These are phyloP conservation scores for Enteromius treurensis DNA, from an alignment of 2,797 vertebrate genomes.

Conservation along the genomic window DNA sequence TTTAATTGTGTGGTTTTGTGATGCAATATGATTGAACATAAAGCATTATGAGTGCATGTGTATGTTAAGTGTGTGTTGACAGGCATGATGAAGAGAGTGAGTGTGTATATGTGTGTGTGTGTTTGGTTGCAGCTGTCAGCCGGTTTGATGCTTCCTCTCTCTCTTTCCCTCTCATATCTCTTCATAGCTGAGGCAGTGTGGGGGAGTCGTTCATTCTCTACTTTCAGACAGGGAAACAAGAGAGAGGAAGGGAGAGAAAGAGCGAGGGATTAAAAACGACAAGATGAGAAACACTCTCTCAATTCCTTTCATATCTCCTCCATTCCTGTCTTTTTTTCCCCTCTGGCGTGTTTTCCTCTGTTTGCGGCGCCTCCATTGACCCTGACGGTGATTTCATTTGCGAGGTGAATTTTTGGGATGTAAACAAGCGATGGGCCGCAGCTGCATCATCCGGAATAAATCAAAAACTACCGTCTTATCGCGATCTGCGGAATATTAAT, in stretches of 20 bases:
- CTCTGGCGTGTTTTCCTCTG: constrained; percentile 39
- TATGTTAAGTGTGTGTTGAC: constrained; percentile 54
- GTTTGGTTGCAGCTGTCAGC: constrained; percentile 80
- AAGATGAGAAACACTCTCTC: constrained; percentile 59
- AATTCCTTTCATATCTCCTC: constrained; percentile 59
- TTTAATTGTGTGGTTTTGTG: background rate
- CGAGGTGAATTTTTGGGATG: constrained; percentile 56
- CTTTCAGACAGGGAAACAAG: constrained; percentile 56
- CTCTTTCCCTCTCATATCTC: constrained; percentile 50
- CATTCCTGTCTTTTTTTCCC: constrained; percentile 53
- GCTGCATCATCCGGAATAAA: constrained; percentile 57
- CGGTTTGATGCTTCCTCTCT: constrained; percentile 70
- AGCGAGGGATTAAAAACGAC: constrained; percentile 54
- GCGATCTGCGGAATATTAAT: constrained; percentile 47
- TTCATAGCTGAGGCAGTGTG: constrained; percentile 49
- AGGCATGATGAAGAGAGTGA: constrained; percentile 20
- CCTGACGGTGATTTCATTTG: constrained; percentile 51
- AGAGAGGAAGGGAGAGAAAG: constrained; percentile 57
- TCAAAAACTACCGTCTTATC: constrained; percentile 59
- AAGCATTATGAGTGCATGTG: constrained; percentile 50
- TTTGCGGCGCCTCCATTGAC: constrained; percentile 39
- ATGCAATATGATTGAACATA: constrained; percentile 33
- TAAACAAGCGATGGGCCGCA: constrained; percentile 51
- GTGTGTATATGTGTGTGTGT: constrained; percentile 66
- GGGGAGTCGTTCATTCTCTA: constrained; percentile 59